Evolutionary conservation across 2,797 vertebrate species (phyloP), one percentile per base, ranked within the genome.

Genomic region (Rhinophrynus dorsalis): DNA sequence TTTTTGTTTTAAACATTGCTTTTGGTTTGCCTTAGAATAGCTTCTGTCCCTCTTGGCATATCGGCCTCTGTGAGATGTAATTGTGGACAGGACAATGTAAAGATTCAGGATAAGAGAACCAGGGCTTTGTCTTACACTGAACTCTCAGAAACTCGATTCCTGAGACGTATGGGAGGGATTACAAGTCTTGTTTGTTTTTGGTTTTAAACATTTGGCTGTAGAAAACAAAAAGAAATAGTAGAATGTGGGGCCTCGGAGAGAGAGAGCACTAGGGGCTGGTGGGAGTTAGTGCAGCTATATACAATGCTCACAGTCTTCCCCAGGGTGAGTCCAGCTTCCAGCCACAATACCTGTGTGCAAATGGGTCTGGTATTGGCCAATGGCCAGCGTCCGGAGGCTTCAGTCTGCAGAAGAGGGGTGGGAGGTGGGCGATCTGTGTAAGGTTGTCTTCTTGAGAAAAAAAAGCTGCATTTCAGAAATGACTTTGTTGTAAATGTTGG

Each of bases 301-400:
- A 57, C 52, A 75, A 52, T 57, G 48, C 55, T 63, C 30, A 40
- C 64, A 40, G 54, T 66, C 24, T 75, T 40, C 35, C 42, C 54
- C 56, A 17, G 20, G 26, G 63, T 18, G 67, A 48, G 38, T 38
- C 12, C 9, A 30, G 9, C 29, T 9, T 30, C 29, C 4, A 4
- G 4, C 29, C 29, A 4, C 4, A n/a, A 21, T 75, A 75, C 74
- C 74, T 67, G 74, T 48, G 40, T 26, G 18, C 52, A 26, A n/a
- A n/a, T n/a, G 2, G 54, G 74, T 67, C 81, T 61, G 75, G 80
- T 78, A 71, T 62, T 74, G 85, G 83, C 81, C 26, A 20, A 64
- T 69, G 79, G 86, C 80, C 81, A 87, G 83, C 83, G 75, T 83
- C 80, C 76, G 69, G 64, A 35, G 26, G 60, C n/a, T 26, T 6